Base-by-base conservation (phyloP, 1,140 invertebrate genomes). In the Pectinophora gossypiella region DNA sequence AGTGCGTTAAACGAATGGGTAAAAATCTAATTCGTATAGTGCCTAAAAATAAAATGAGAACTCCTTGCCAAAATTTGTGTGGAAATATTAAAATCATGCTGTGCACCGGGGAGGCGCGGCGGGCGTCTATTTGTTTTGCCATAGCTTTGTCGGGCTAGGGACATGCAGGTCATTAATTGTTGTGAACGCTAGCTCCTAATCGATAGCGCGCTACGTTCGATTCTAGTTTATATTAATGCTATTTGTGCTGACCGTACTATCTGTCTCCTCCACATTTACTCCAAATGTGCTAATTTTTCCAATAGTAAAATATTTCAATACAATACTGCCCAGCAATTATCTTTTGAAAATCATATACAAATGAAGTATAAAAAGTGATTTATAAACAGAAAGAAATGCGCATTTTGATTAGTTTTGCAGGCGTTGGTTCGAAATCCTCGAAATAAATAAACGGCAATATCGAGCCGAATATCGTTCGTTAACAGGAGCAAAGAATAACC, bases 151-250 rank as follows among this genome's bases (percentile, higher is more conserved):
- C 77, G 78, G 72, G 71, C 75, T 70, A 76, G 76, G 75, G 80
- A 84, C 83, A 84, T 84, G 77, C 80, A 86, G 78, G 83, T 84
- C 83, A 86, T 86, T 86, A 86, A 86, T 86, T 86, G 83, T 86
- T 80, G 80, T 83, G 81, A 84, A 78, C 83, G 79, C 77, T 68
- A 60, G 69, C 69, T 84, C 69, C 83, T 86, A 86, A 86, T 86
- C 83, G 80, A 86, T 86, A 84, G 79, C 67, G 64, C 63, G 71
- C 74, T 68, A 72, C 76, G 80, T 83, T 83, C 83, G 79, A 84
- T 84, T 86, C 79, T 75, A 79, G 76, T 86, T 84, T 86, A 83
- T 86, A 83, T 86, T 84, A 86, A 84, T 85, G 83, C 77, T 85
- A 84, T 86, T 85, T 84, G 81, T 67, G 66, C 73, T 72, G 74